Base-by-base conservation (phyloP, 2,888 invertebrate genomes). In the Amblyjoppa fuscipennis region DNA sequence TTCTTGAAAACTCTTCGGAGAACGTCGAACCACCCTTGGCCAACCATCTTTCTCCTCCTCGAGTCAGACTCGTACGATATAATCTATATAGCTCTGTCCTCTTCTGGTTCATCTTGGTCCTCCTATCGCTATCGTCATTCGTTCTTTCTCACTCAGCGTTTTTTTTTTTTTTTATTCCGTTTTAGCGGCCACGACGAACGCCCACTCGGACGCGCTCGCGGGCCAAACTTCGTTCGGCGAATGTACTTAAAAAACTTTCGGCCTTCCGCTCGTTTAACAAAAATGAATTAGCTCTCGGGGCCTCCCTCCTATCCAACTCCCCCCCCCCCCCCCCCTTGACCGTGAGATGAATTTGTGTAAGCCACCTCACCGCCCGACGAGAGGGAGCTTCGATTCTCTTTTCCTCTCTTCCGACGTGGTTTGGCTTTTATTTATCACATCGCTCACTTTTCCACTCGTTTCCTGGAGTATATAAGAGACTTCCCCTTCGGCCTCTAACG, bases 231-330 rank as follows among this genome's bases (percentile, higher is more conserved):
- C 74, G 73, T 78, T 64, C 64, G 73, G 83, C 87, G 88, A 89
- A 90, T 88, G 91, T 90, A 91, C 92, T 92, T 91, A 91, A 92
- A 92, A 92, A 89, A 92, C 90, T 93, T 92, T 92, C 79, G 86
- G 81, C 85, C 83, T 88, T 84, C 87, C 89, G 89, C 89, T 91
- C 92, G 90, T 92, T 93, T 92, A 91, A 91, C 91, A 92, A 92
- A 92, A 93, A 92, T 91, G 91, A 92, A 93, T 93, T 92, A 92
- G 89, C 91, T 88, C 87, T 84, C 74, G 69, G 87, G 73, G 56
- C 86, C 59, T 13, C 4, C 59, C 20, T 53, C 20, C 7, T 28
- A 49, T 16, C 41, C 41, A 2, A 11, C 41, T 0, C 38, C n/a
- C 9, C 20, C 6, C 9, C 11, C 25, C 13, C 7, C 11, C 9